phyloP scores from a whole-genome alignment of 2,797 vertebrate genomes.

The Rhinoraja longicauda region DNA sequence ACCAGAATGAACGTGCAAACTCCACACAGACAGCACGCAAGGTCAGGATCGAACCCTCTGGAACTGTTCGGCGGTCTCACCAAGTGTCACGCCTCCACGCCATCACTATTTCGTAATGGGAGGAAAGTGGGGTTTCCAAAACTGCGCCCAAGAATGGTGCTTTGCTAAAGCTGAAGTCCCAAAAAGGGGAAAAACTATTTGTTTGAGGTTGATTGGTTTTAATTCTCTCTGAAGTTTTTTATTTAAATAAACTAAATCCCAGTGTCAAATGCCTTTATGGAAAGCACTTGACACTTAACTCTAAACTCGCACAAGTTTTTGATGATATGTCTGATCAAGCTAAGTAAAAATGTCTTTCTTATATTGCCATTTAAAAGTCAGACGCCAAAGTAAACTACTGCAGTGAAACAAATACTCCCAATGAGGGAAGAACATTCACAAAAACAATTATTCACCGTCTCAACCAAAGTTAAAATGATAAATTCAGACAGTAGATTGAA shows the following conservation, averaged over 20 bases:
- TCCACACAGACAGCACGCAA: too few species aligned
- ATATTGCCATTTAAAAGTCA: not conserved
- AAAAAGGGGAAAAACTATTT: too few species aligned
- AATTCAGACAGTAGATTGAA: not conserved
- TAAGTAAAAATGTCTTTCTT: not conserved
- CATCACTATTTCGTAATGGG: too few species aligned
- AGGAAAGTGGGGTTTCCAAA: too few species aligned
- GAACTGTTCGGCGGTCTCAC: too few species aligned
- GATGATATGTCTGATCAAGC: not conserved
- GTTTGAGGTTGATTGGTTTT: not conserved
- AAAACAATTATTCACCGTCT: not conserved
- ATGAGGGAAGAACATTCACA: not conserved
- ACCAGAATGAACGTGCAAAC: too few species aligned
- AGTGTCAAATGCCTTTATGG: not conserved
- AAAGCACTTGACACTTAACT: not conserved
- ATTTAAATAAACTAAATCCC: not conserved
- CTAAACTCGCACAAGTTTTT: not conserved
- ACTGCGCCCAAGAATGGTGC: too few species aligned
- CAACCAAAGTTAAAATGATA: slow-evolving; percentile 2
- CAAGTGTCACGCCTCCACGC: too few species aligned
- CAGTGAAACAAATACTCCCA: slow-evolving; percentile 5
- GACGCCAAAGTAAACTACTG: not conserved
- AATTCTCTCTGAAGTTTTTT: not conserved
- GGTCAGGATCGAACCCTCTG: too few species aligned
- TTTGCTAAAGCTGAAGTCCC: too few species aligned